Evolutionary conservation across 2,113 vertebrate genomes (phyloP).

Genomic region (Erythrolamprus reginae): DNA sequence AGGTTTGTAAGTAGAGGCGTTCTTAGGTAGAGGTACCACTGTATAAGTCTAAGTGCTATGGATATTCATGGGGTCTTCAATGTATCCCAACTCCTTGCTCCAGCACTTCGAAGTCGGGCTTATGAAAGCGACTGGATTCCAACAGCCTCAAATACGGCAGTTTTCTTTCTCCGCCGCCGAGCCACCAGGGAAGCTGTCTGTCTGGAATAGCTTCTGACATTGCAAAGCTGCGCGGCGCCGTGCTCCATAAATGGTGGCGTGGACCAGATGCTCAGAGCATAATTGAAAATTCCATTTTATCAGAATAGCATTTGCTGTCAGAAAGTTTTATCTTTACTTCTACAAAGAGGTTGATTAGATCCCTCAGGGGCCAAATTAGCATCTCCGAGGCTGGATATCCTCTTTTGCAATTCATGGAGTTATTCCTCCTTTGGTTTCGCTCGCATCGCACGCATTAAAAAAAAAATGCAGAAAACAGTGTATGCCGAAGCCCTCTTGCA

Average conservation of each 20-base stretch:
- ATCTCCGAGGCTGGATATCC: conserved; percentile 68
- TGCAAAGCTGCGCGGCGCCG: conserved; percentile 32
- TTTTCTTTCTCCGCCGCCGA: conserved; percentile 23
- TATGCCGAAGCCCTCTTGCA: conserved; percentile 47
- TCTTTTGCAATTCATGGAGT: conserved; percentile 73
- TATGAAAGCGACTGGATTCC: not conserved
- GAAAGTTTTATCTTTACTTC: conserved; percentile 78
- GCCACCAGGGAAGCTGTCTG: conserved; percentile 38
- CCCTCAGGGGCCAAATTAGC: conserved; percentile 70
- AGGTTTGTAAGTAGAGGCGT: too few relatives aligned
- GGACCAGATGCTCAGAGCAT: conserved; percentile 71
- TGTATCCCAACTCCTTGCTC: not conserved
- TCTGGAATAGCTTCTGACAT: conserved; percentile 53
- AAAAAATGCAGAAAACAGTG: not conserved
- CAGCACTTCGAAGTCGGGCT: not conserved
- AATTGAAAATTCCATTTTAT: conserved; percentile 81
- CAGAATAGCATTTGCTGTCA: conserved; percentile 74
- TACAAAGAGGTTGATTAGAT: conserved; percentile 77
- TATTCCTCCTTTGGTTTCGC: conserved; percentile 60
- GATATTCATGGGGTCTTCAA: not conserved
- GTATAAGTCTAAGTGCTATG: too few relatives aligned
- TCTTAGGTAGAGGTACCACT: too few relatives aligned
- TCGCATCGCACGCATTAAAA: conserved; percentile 44
- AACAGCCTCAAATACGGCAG: not conserved
- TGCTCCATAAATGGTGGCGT: conserved; percentile 45